Conservation (phyloP, 2,888 invertebrate species). For the Gerosis bhagava region DNA sequence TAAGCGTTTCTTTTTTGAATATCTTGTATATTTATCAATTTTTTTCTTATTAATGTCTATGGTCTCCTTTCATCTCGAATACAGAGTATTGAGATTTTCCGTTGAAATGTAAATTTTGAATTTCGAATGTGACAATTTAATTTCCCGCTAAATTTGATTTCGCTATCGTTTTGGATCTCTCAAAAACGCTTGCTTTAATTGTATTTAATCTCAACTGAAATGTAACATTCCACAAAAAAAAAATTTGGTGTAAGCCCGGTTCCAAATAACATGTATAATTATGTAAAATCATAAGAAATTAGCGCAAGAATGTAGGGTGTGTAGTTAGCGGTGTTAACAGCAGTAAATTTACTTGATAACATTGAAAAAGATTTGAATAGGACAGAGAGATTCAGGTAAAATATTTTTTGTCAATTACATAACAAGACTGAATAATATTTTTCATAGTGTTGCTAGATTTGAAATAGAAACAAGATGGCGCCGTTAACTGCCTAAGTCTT, state of each 20-base stretch:
- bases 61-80: conserved; percentile 21
- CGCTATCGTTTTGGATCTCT: conserved; percentile 56
- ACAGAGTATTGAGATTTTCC: conserved; percentile 26
- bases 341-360: too few species aligned
- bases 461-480: conserved; percentile 10
- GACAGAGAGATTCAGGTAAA: too few species aligned
- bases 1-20: conserved; percentile 35
- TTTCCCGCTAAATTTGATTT: conserved; percentile 21
- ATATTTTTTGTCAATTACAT: conserved; percentile 10
- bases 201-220: conserved; percentile 68
- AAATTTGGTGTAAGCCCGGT: conserved; percentile 58
- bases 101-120: conserved; percentile 18
- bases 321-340: conserved; percentile 24
- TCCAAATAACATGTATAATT: conserved; percentile 32
- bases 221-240: conserved; percentile 72
- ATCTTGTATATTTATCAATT: conserved; percentile 20
- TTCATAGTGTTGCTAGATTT: conserved; percentile 16
- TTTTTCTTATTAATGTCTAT: too few species aligned
- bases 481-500: conserved; percentile 20
- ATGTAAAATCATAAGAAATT: not conserved
- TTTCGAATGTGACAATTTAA: conserved; percentile 18
- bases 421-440: conserved; percentile 19
- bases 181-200: conserved; percentile 53
- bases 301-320: too few species aligned
- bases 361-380: too few species aligned